Evolutionary conservation across 2,888 invertebrate genomes (phyloP), one percentile per base, ranked within the genome.

Genomic region (Synanthedon tipuliformis): DNA sequence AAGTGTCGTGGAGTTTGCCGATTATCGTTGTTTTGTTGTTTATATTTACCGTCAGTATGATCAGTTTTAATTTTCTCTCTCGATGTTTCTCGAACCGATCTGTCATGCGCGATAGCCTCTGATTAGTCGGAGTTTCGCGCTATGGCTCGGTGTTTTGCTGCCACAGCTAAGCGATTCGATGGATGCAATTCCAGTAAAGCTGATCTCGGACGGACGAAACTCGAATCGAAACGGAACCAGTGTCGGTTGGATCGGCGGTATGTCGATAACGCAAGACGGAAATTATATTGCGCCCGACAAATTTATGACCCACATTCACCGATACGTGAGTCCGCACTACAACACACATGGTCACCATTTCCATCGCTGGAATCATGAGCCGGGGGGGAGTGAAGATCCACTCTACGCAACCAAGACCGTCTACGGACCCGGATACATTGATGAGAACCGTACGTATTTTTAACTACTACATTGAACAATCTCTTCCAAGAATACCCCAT

Each of bases 361-460:
- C 69, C 88, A 75, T 61, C 88, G 81, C 68, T 88, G 80, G 88
- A 81, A 78, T 66, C 85, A 85, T 73, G 86, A 82, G 75, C 88
- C 79, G 58, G 89, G 84, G 74, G 88, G 85, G 63, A 81, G 85
- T 57, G 85, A 86, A 64, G 87, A 86, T 57, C 82, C 88, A 41
- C 73, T 86, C 55, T 85, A 85, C 64, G 86, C 89, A 50, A 89
- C 90, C 73, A 89, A 89, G 78, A 90, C 89, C 27, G 85, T 88
- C 80, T 87, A 86, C 74, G 87, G 88, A 53, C 73, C 78, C 51
- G 87, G 85, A 81, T 86, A 88, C 78, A 86, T 83, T 69, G 88
- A 88, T 73, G 88, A 87, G 63, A 83, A 84, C 78, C 88, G 88
- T 88, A 88, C 79, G 88, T 88, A 88, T 84, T 59, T 66, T 64